Evolutionary conservation across 2,113 vertebrate species (phyloP), one percentile per base, ranked within the genome.

Genomic region (Hucho hucho): DNA sequence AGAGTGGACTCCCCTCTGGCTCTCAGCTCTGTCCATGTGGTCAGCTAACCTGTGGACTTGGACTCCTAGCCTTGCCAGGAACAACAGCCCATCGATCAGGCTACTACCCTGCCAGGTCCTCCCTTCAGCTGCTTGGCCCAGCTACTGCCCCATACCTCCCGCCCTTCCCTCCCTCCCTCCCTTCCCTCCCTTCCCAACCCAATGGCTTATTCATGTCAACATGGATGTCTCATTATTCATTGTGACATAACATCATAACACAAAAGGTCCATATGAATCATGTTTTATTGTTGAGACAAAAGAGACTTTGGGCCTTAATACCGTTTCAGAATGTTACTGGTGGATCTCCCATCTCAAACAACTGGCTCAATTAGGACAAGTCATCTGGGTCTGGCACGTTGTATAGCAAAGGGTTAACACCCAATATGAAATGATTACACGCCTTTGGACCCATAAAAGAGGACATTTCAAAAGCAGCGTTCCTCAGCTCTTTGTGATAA

Each of bases 391-490:
- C 59, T 25, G 43, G 75, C 72, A 67, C 18, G 1, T 78, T 72
- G 72, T 69, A 37, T 64, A 1, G 65, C 73, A 81, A 86, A 86
- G 81, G 73, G 75, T 88, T 89, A 85, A 87, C 13, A 11, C 43
- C 29, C 4, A 72, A 83, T 83, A 73, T 82, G 73, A 90, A 87
- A 88, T 79, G 58, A 74, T 72, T 70, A 58, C 79, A 68, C 9
- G 70, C 28, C 66, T 82, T 76, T 75, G 69, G 78, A 83, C 84
- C 74, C 68, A 77, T 79, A 87, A 85, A 80, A 82, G 64, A 79
- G 70, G 71, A 16, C 1, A 28, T 85, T 90, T 90, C 81, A 90
- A 89, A 89, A 89, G 85, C 73, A 4, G 59, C 61, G 71, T 63
- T 53, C 73, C 68, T 82, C 5, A 71, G 80, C 73, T 81, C 83